Conservation (phyloP, 2,113 vertebrate species). For the Leptobrachium ailaonicum region DNA sequence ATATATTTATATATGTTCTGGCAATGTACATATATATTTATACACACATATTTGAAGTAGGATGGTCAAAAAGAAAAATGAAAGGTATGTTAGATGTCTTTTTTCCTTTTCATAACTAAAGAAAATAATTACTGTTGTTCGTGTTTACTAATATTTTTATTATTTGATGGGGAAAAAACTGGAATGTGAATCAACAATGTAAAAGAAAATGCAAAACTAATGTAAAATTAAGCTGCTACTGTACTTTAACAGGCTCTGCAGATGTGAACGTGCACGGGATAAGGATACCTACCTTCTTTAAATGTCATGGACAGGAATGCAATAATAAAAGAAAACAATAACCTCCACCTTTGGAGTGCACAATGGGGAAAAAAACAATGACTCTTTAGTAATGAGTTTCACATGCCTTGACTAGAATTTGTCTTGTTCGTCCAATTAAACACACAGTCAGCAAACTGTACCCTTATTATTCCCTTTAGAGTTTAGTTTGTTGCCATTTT, state of each 20-base stretch:
- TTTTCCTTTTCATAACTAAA: not conserved
- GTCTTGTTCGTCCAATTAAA: conserved; percentile 68
- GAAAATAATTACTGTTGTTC: not conserved
- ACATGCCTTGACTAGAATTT: conserved; percentile 75
- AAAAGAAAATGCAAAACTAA: conserved; percentile 68
- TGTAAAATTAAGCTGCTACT: conserved; percentile 92
- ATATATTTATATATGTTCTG: not conserved
- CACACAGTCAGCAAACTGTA: conserved; percentile 63
- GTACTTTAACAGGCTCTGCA: conserved; percentile 97
- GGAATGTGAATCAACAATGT: conserved; percentile 59
- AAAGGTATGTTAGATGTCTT: not conserved
- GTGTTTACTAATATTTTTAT: not conserved
- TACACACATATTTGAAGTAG: not conserved
- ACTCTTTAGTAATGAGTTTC: conserved; percentile 89
- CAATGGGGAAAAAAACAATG: conserved; percentile 93
- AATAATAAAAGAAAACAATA: conserved; percentile 93
- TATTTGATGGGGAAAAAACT: conserved; percentile 61
- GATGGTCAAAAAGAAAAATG: not conserved
- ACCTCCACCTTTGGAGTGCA: conserved; percentile 92
- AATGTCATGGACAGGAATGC: conserved; percentile 95
- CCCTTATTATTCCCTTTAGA: conserved; percentile 40
- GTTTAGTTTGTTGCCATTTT: conserved; percentile 43
- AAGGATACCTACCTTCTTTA: conserved; percentile 95
- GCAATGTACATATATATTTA: not conserved
- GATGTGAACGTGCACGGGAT: conserved; percentile 95